A percentile compares a stretch with the other conserved stretches of the same genome.
These are phyloP conservation scores for Carettochelys insculpta DNA, from an alignment of 2,113 vertebrate genomes.

Conservation along the genomic window DNA sequence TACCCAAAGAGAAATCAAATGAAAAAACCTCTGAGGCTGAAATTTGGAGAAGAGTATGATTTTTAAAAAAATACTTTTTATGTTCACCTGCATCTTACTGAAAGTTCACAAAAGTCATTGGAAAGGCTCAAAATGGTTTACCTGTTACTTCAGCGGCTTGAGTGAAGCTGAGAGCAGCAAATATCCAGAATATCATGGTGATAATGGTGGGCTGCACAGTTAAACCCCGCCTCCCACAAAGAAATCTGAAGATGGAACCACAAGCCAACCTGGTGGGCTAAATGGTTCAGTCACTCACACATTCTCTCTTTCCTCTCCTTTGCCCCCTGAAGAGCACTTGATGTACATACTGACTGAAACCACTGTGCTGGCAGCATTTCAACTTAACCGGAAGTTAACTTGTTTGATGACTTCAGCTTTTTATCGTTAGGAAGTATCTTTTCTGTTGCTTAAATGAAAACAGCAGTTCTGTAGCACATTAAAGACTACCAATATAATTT, in stretches of 20 bases:
- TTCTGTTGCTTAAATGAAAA: slow-evolving; percentile 32
- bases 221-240: slow-evolving; percentile 59
- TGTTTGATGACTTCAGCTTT: slow-evolving; percentile 72
- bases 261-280: neutral
- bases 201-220: neutral
- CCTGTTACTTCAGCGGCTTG: slow-evolving; percentile 73
- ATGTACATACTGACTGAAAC: slow-evolving; percentile 58
- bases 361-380: slow-evolving; percentile 47
- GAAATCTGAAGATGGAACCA: neutral
- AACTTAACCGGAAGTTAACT: slow-evolving; percentile 72
- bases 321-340: slow-evolving; percentile 37
- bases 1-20: neutral
- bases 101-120: neutral
- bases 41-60: neutral
- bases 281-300: neutral
- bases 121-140: slow-evolving; percentile 54
- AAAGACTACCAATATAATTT: too few relatives aligned
- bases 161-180: slow-evolving; percentile 74
- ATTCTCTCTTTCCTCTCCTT: slow-evolving; percentile 29
- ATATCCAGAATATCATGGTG: slow-evolving; percentile 72
- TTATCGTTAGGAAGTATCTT: slow-evolving; percentile 18
- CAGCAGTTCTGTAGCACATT: too few relatives aligned
- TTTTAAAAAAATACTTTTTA: neutral
- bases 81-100: neutral
- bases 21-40: neutral